Base-by-base conservation (phyloP, 2,888 invertebrate genomes). In the Oligia strigilis region DNA sequence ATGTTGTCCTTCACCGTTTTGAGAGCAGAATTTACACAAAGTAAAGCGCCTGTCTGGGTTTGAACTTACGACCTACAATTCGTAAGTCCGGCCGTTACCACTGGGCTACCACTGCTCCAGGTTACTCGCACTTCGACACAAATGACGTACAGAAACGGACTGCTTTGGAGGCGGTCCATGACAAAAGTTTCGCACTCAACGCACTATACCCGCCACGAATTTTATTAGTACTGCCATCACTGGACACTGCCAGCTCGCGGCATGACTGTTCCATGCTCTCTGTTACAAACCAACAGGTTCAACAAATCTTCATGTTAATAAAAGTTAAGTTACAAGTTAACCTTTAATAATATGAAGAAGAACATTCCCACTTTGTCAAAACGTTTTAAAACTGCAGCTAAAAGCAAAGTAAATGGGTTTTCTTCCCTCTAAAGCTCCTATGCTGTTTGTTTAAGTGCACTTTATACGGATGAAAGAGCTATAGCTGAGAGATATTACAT, bases 401-500 rank as follows among this genome's bases (percentile, higher is more conserved):
- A 75, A 55, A 76, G 76, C 23, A 43, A 75, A 43, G 75, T 75
- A 75, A 75, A 75, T 75, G 76, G 23, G 55, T 23, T 75, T 55
- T 29, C 43, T 75, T 43, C 19, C n/a, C 23, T 75, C 17, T 43
- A 43, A 40, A 74, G 43, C 17, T 55, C 75, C 29, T 29, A 55
- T 11, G 43, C 75, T 55, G 29, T 75, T 75, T 75, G 75, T 75
- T 43, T 75, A 75, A 75, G 75, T 75, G 75, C 75, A 75, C 75
- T 75, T 43, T 11, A 55, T 17, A 55, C 19, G 19, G 29, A 55
- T 75, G 14, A 43, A 52, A 75, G 75, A 29, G 75, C 40, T n/a
- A 75, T 29, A 14, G 14, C 19, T 52, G 3, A 49, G 6, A 52
- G 36, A 4, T 36, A 40, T n/a, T 40, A 52, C n/a, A 4, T 13